Evolutionary conservation across 2,888 invertebrate genomes (phyloP).

Genomic region (Phorcus lineatus): DNA sequence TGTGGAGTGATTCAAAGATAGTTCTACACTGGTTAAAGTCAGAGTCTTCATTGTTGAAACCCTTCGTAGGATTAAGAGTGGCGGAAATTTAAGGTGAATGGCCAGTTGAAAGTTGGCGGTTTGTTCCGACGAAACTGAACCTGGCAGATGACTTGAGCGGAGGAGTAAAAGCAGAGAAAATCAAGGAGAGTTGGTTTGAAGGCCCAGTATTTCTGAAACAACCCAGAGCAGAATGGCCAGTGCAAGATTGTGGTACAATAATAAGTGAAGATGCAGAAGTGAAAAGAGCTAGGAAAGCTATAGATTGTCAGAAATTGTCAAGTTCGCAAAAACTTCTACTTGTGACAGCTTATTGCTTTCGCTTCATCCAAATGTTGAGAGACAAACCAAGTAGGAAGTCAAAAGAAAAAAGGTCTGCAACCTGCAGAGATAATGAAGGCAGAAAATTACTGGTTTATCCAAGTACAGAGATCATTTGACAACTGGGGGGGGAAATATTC

Average conservation of each 20-base stretch:
- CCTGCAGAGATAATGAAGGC: background rate
- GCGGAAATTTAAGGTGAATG: slow-evolving; percentile 22
- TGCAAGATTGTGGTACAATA: too few relatives aligned
- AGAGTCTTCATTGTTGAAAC: slow-evolving; percentile 15
- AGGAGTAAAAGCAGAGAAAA: slow-evolving; percentile 22
- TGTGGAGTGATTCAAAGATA: background rate
- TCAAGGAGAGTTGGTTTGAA: slow-evolving; percentile 21
- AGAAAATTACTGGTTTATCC: slow-evolving; percentile 13
- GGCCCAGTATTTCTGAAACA: slow-evolving; percentile 24
- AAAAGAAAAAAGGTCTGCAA: too few relatives aligned
- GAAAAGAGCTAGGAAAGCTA: background rate
- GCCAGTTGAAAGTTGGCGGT: background rate
- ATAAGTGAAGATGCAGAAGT: background rate
- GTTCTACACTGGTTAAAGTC: slow-evolving; percentile 29
- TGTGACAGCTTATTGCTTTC: slow-evolving; percentile 22
- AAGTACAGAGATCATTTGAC: background rate
- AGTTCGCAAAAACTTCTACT: slow-evolving; percentile 4
- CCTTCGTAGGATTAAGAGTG: slow-evolving; percentile 27
- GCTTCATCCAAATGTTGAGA: background rate
- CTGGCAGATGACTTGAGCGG: slow-evolving; percentile 32
- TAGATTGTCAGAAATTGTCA: slow-evolving; percentile 14
- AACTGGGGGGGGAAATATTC: background rate
- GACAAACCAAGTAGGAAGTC: background rate
- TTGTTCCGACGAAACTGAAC: slow-evolving; percentile 22
- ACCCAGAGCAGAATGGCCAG: slow-evolving; percentile 8